Evolutionary conservation across 2,888 invertebrate species (phyloP), one percentile per base, ranked within the genome.

Genomic region (Dysmachus trigonus): DNA sequence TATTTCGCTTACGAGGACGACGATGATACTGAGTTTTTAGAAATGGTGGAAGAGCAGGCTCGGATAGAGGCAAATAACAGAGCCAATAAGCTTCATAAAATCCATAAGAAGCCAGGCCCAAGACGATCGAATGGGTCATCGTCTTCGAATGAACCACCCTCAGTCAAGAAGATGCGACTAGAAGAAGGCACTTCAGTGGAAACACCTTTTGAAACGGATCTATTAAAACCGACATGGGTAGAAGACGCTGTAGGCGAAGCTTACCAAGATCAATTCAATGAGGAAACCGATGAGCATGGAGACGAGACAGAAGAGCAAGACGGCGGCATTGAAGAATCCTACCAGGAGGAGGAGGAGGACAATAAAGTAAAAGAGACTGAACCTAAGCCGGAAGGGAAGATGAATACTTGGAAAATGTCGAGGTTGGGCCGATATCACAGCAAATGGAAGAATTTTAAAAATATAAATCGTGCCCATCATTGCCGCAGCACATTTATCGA

Each of bases 211-310:
- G 85, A 85, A 15, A 85, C 74, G 33, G 88, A 89, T 79, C 83
- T 89, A n/a, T 22, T 89, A 62, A 88, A 88, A 7, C 89, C 89
- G 7, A 89, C 88, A 2, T 89, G 89, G 89, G 87, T 89, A 38
- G 89, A 88, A 8, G 88, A 88, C 35, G 10, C 71, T 18, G 47
- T 22, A 4, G 72, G 22, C 53, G 30, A 30, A 2, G 31, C 18
- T 47, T 22, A 13, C 18, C 38, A 62, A 30, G 18, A 84, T 18
- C 30, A 76, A 15, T 35, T 38, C 15, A 33, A 77, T 53, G 22
- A 51, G 6, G 47, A 27, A 0, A 1, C 82, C 1, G 13, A 62
- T 30, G 15, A 18, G 31, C 27, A 22, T 4, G 13, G 8, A 62
- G 5, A 86, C 22, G 53, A 86, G 0, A 13, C 30, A n/a, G 22